Base-by-base conservation (phyloP, 2,113 vertebrate species). In the Aspidoscelis tigris region DNA sequence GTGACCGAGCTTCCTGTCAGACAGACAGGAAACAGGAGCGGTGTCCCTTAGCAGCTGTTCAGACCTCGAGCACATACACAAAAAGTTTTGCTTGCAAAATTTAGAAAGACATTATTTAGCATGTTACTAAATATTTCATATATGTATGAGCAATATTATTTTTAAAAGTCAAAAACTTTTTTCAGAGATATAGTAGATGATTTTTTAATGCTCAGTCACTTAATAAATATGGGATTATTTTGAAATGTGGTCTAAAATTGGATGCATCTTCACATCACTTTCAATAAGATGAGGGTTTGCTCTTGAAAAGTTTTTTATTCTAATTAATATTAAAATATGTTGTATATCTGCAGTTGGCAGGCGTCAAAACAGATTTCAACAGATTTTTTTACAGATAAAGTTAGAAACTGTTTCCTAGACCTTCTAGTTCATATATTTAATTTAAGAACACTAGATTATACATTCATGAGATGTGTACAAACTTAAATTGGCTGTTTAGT, bases 371-470 rank as follows among this genome's bases (percentile, higher is more conserved):
- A 74, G 10, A 1, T 58, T 77, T 76, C 11, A 69, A 74, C 7
- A 88, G 65, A 78, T 43, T 69, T 70, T 76, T 70, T 74, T 72
- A 58, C 24, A 64, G 65, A 3, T 1, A 73, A 84, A 44, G 50
- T 78, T 14, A 0, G 33, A 77, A 33, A 76, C 85, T 85, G 82
- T 3, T 84, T 4, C 78, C 33, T 4, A 21, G 83, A 72, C 39
- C 7, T 84, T 21, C 75, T 33, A 33, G 58, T 53, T 22, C 66
- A n/a, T 78, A 84, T 70, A 2, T 87, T 81, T 41, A 88, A 75
- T 88, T 88, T 86, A 65, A 84, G 18, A 80, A 50, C 5, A 74
- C 74, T 79, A 3, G 26, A 78, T 78, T 71, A 71, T 71, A 89
- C 44, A 78, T 24, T 33, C 61, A 1, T 33, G 80, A 4, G 3